Evolutionary conservation across 2,113 vertebrate species (phyloP).

Genomic region (Gulo gulo): DNA sequence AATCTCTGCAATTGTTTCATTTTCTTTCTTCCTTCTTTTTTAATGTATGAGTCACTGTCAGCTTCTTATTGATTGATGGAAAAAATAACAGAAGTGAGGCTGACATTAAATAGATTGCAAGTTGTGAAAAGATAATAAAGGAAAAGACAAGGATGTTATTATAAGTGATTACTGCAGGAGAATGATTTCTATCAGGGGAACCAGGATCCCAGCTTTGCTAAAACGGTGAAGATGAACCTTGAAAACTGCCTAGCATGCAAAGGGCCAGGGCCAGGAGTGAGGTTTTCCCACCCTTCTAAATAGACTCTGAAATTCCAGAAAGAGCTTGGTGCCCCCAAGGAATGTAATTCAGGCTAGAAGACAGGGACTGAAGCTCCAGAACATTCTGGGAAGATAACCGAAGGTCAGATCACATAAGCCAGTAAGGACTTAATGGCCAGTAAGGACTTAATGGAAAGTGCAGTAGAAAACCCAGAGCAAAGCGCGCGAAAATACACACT

Average conservation of each 20-base stretch:
- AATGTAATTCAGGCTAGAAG: conserved; percentile 3
- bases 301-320: not conserved
- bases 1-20: not conserved
- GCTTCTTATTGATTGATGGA: not conserved
- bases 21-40: not conserved
- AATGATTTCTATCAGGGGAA: not conserved
- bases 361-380: not conserved
- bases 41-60: not conserved
- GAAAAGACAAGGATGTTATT: not conserved
- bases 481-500: not conserved
- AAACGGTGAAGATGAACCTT: not conserved
- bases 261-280: not conserved
- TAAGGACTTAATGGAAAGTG: not conserved
- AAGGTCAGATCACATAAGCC: not conserved
- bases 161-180: not conserved
- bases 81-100: not conserved
- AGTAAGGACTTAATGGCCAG: not conserved
- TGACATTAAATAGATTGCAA: not conserved
- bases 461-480: not conserved
- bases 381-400: not conserved
- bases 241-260: not conserved
- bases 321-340: not conserved
- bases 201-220: not conserved
- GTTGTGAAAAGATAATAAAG: not conserved
- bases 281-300: not conserved